phyloP scores from a whole-genome alignment of 2,113 vertebrate species.

The Hemiscyllium ocellatum region DNA sequence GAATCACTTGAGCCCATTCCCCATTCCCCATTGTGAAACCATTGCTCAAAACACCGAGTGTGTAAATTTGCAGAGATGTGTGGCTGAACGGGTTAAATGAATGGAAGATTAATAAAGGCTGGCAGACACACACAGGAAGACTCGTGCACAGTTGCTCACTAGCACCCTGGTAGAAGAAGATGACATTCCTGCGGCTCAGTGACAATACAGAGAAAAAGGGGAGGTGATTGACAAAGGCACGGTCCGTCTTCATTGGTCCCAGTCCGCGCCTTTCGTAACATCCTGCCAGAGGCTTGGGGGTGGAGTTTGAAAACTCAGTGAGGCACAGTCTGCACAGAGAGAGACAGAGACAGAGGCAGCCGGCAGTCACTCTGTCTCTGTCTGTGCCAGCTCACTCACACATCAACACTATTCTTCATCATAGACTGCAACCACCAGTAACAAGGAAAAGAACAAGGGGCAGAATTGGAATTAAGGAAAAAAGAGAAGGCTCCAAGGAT shows the following conservation, averaged over 20 bases:
- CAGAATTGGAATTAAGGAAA: constrained; percentile 12
- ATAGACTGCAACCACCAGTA: not conserved
- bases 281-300: not conserved
- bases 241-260: not conserved
- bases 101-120: not conserved
- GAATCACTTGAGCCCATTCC: not conserved
- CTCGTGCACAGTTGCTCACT: not conserved
- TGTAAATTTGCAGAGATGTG: not conserved
- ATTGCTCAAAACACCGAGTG: not conserved
- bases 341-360: not conserved
- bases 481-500: not conserved
- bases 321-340: constrained; percentile 15
- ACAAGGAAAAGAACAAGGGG: not conserved
- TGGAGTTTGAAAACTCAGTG: not conserved
- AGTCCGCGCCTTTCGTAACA: not conserved
- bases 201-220: constrained; percentile 14
- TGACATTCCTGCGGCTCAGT: not conserved
- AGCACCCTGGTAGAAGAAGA: not conserved
- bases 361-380: not conserved
- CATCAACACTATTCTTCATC: not conserved
- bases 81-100: not conserved
- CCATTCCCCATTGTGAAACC: not conserved
- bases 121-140: not conserved
- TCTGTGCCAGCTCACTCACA: not conserved
- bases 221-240: not conserved